A percentile compares a stretch with the other conserved stretches of the same genome.
phyloP scores from a whole-genome alignment of 2,113 vertebrate species.

The Dromiciops gliroides region DNA sequence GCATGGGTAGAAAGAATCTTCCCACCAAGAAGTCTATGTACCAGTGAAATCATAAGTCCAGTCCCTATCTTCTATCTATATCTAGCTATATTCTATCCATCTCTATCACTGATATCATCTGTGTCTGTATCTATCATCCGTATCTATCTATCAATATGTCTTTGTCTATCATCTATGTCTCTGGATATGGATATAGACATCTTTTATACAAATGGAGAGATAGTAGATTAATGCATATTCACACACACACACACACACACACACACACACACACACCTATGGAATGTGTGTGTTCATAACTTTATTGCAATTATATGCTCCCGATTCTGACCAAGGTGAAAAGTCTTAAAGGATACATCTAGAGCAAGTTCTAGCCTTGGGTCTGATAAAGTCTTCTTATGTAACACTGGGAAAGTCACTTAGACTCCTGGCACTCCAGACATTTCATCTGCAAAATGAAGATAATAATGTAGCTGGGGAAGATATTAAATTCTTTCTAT shows the following conservation, averaged over 20 bases:
- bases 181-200: too few relatives aligned
- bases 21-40: neutral
- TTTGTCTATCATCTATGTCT: neutral
- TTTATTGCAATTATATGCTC: neutral
- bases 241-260: neutral
- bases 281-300: neutral
- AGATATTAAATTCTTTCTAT: neutral
- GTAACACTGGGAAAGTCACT: accelerated
- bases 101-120: neutral
- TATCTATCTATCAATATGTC: too few relatives aligned
- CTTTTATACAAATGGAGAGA: neutral
- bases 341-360: neutral
- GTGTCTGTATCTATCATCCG: too few relatives aligned
- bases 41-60: neutral
- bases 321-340: neutral
- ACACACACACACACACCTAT: neutral
- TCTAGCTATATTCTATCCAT: neutral
- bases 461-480: neutral
- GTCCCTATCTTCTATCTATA: neutral
- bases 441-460: neutral
- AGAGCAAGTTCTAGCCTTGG: neutral
- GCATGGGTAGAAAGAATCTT: neutral
- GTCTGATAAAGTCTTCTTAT: neutral
- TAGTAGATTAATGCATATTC: neutral
- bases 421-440: neutral